Evolutionary conservation across 2,888 invertebrate genomes (phyloP), one percentile per base, ranked within the genome.

Genomic region (Polydrusus cervinus): DNA sequence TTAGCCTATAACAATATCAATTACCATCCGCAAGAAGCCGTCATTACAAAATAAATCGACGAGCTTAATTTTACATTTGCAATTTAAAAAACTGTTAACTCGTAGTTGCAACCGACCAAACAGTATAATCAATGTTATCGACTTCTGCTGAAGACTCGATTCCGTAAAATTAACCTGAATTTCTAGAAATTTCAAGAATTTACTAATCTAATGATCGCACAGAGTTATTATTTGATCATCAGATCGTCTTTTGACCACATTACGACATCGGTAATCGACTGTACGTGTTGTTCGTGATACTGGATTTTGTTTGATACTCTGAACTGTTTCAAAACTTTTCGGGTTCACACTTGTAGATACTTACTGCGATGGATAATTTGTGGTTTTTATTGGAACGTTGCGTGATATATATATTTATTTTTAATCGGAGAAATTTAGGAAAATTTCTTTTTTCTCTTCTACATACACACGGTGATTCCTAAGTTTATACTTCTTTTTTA

Each of bases 201-300:
- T 57, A 20, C 66, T 11, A 60, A 30, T 60, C 60, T 72, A 72
- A 72, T 61, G 66, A 72, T 49, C 40, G 20, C 55, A 11, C 25
- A 20, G 5, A 51, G 65, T 73, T 53, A 61, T 73, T 73, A 51
- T 68, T 61, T 68, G 67, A 68, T 73, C 68, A 73, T 73, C 73
- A 43, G 53, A 49, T 53, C 47, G 40, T 73, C 53, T 73, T 73
- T 67, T 68, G 68, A 73, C 66, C 72, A 38, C 34, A 30, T 72
- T 72, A 47, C 71, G 38, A 57, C 62, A 72, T 38, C 20, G 47
- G 30, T 72, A 72, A 72, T 72, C 57, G 73, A 14, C 49, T 30
- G 30, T 67, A 73, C 67, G 73, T 73, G 73, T 73, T 51, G 67
- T 67, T 73, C 73, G 73, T 73, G 73, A 73, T 61, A 40, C 20